phyloP scores from a whole-genome alignment of 2,888 invertebrate species.

The Melinopterus prodromus region DNA sequence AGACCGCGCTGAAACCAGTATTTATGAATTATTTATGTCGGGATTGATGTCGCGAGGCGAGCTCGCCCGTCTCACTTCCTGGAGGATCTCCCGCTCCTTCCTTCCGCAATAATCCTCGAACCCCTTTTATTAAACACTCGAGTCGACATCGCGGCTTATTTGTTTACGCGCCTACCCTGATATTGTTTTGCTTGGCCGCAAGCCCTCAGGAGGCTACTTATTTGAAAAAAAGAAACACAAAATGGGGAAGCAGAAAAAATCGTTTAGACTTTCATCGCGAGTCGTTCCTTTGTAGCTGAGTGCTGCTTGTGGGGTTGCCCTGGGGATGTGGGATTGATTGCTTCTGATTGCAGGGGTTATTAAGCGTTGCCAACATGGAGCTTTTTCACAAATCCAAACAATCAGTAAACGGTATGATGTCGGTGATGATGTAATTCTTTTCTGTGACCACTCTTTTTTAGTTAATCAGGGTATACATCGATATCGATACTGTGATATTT shows the following conservation, averaged over 20 bases:
- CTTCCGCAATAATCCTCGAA: conserved; percentile 10
- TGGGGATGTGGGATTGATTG: neutral
- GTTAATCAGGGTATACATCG: no score
- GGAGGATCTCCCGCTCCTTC: conserved; percentile 6
- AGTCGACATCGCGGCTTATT: neutral
- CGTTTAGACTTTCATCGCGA: neutral
- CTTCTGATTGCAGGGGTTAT: neutral
- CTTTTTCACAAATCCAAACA: neutral
- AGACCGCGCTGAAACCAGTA: conserved; percentile 33
- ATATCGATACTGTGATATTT: no score
- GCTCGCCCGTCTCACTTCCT: neutral
- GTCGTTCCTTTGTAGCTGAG: neutral
- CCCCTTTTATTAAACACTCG: conserved; percentile 23
- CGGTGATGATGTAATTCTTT: no score
- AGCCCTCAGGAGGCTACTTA: neutral
- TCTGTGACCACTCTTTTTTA: no score
- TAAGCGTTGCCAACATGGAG: neutral
- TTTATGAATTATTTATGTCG: conserved; percentile 41
- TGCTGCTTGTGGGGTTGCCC: neutral
- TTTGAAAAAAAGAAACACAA: neutral
- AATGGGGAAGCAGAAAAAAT: neutral
- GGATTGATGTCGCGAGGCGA: conserved; percentile 26
- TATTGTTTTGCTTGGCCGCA: neutral
- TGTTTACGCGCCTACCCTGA: neutral
- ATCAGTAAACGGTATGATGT: no score